Base-by-base conservation (phyloP, 92 coral and sea anemone genomes). In the Blastomussa wellsi region DNA sequence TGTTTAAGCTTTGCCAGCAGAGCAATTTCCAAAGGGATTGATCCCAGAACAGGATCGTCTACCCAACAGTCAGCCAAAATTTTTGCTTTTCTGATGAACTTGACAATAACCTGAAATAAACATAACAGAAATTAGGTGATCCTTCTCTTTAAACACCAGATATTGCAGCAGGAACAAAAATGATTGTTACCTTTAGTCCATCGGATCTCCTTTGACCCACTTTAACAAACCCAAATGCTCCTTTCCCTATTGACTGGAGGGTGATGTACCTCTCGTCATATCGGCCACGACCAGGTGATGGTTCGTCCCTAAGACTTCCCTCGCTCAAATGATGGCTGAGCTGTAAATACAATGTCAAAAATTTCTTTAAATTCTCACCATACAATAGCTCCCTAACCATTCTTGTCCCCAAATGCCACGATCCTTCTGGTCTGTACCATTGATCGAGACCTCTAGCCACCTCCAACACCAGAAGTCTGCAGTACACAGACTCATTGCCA, bases 191-290 rank as follows among this genome's bases (percentile, higher is more conserved):
- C 98, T 95, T 89, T 19, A 86, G 31, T 7, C 90, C 90, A 89
- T 95, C 98, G 1, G 94, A 87, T 60, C 88, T 87, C 42, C 98
- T 74, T 44, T 92, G 95, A 24, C 96, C 98, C 33, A 95, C 92
- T 79, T 92, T 92, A 17, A 95, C 98, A 87, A 95, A 95, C 28
- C 98, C 98, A 86, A 95, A 95, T 47, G 98, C 98, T 69, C 98
- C 98, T 89, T 95, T 95, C 8, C 98, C 98, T 74, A 95, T 88
- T 3, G 98, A 92, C 79, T 94, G 91, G 10, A 92, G 87, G 16
- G 98, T 95, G 53, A 80, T 49, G 89, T 94, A 95, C 80, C 95
- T 89, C 86, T 95, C 96, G 22, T 94, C 98, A 81, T 95, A 95
- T 41, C 90, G 92, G 37, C 98, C 98, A 72, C 95, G 88, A 72